phyloP scores from a whole-genome alignment of 2,888 invertebrate genomes.

The Coecobrya sp. region DNA sequence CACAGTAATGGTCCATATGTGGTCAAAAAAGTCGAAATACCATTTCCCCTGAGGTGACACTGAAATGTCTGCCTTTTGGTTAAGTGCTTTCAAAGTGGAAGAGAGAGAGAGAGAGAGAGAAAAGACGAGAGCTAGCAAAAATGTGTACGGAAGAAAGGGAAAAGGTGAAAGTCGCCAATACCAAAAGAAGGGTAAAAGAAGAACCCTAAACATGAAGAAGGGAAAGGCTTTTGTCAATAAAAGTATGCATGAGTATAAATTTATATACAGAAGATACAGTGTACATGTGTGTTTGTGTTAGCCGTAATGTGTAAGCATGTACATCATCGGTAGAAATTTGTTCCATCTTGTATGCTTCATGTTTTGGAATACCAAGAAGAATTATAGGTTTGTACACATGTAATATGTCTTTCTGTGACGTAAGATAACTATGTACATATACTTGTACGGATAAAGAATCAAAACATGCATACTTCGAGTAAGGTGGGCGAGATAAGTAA shows the following conservation, averaged over 20 bases:
- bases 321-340: neutral
- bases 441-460: neutral
- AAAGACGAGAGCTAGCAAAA: neutral
- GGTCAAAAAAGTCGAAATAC: conserved; percentile 75
- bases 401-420: too few species aligned
- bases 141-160: neutral
- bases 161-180: conserved; percentile 59
- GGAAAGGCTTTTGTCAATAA: conserved; percentile 10
- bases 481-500: conserved; percentile 8
- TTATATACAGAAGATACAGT: neutral
- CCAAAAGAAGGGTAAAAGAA: neutral
- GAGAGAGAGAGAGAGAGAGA: too few species aligned
- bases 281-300: neutral
- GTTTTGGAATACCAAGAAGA: neutral
- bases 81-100: conserved; percentile 70
- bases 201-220: neutral
- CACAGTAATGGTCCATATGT: conserved; percentile 71
- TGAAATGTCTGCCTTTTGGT: conserved; percentile 70
- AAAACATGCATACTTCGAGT: neutral
- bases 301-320: neutral
- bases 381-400: neutral
- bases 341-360: neutral
- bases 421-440: neutral
- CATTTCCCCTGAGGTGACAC: conserved; percentile 73
- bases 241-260: neutral